Conservation (phyloP, 2,888 invertebrate genomes). For the Amiota mariae region DNA sequence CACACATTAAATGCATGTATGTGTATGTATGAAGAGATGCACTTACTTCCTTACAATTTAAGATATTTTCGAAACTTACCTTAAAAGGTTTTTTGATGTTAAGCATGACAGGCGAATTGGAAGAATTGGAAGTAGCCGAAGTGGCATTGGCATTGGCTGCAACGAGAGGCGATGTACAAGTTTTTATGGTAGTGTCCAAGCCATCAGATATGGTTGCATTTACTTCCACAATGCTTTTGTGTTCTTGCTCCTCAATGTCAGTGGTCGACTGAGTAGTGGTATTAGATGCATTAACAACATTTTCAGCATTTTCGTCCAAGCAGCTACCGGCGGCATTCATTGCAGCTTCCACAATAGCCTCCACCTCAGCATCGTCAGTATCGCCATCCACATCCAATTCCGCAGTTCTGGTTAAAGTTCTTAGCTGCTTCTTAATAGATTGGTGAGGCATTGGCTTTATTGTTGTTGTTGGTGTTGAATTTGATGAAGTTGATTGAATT, state of each 20-base stretch:
- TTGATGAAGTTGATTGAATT: conserved; percentile 26
- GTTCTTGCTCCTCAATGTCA: background rate
- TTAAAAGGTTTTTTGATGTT: conserved; percentile 62
- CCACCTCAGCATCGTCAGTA: conserved; percentile 43
- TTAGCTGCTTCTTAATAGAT: conserved; percentile 44
- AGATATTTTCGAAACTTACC: conserved; percentile 43
- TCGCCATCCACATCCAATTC: conserved; percentile 62
- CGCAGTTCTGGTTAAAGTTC: conserved; percentile 57
- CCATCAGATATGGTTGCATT: no score
- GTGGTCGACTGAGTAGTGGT: background rate
- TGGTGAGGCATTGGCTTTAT: conserved; percentile 19
- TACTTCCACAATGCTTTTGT: background rate
- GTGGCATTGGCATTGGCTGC: background rate
- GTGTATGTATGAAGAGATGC: background rate
- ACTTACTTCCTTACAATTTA: background rate
- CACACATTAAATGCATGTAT: background rate
- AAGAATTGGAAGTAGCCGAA: background rate
- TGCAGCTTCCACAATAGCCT: background rate
- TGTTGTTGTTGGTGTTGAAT: conserved; percentile 22
- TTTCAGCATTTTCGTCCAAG: conserved; percentile 28
- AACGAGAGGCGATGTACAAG: background rate
- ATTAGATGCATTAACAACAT: background rate
- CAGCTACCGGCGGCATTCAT: background rate
- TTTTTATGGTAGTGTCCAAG: background rate
- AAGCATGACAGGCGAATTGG: conserved; percentile 43